phyloP scores from a whole-genome alignment of 2,888 invertebrate species.

The Lydus trimaculatus region DNA sequence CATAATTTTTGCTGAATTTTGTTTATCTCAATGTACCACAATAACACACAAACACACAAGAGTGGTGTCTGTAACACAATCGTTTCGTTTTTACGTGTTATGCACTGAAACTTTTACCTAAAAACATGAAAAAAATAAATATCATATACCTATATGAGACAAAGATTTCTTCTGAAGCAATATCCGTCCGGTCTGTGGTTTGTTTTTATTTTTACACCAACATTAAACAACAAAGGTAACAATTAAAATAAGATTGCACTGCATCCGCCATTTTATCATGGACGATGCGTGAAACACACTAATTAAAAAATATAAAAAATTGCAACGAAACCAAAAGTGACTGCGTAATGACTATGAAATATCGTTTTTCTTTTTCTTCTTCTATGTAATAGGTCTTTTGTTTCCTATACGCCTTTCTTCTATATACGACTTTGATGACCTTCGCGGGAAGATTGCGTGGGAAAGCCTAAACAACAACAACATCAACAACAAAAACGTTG shows the following conservation, averaged over 20 bases:
- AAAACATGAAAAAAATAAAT: not conserved
- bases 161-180: slow-evolving; percentile 15
- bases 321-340: slow-evolving; percentile 55
- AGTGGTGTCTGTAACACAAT: slow-evolving; percentile 2
- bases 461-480: not conserved
- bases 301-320: slow-evolving; percentile 53
- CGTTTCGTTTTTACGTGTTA: slow-evolving; percentile 39
- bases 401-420: slow-evolving; percentile 32
- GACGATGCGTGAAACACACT: slow-evolving; percentile 53
- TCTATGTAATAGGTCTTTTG: slow-evolving; percentile 25
- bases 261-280: slow-evolving; percentile 52
- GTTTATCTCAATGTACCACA: not conserved
- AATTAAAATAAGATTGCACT: slow-evolving; percentile 48
- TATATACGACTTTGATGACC: slow-evolving; percentile 43
- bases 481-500: not conserved
- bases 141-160: not conserved
- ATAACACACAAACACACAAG: not conserved
- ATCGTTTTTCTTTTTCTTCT: slow-evolving; percentile 45
- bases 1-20: slow-evolving; percentile 6
- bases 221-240: slow-evolving; percentile 23
- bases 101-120: slow-evolving; percentile 41
- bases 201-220: not conserved
- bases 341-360: slow-evolving; percentile 53
- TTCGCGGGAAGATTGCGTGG: slow-evolving; percentile 40
- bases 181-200: slow-evolving; percentile 33